Conservation (phyloP, 2,888 invertebrate genomes). For the Myopa tessellatipennis region DNA sequence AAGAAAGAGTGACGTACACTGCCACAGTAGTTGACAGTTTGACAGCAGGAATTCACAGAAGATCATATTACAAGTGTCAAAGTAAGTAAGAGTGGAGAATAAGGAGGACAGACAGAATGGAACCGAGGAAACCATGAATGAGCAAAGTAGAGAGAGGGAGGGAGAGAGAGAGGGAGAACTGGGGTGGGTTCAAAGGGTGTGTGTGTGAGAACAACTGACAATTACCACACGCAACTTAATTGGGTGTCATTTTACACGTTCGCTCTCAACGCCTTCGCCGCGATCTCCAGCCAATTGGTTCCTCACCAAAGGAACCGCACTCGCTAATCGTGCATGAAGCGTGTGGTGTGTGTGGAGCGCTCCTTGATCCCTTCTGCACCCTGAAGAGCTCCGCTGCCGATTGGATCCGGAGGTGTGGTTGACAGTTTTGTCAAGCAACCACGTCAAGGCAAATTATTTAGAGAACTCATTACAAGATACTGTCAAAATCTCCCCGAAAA, state of each 20-base stretch:
- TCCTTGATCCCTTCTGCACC: too few relatives aligned
- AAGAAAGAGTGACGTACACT: constrained; percentile 47
- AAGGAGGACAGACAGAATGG: background rate
- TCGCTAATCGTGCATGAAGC: constrained; percentile 58
- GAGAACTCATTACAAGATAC: constrained; percentile 62
- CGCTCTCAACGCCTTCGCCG: background rate
- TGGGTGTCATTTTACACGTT: constrained; percentile 24
- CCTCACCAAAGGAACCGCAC: constrained; percentile 34
- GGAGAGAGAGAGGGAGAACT: background rate
- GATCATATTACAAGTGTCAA: constrained; percentile 56
- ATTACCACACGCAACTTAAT: constrained; percentile 40
- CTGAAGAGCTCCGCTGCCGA: background rate
- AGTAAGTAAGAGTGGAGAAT: background rate
- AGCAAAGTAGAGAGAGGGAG: background rate
- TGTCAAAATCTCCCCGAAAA: constrained; percentile 39
- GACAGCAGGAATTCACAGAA: constrained; percentile 53
- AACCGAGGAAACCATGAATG: too few relatives aligned
- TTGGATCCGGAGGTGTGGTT: constrained; percentile 48
- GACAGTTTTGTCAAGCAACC: constrained; percentile 51
- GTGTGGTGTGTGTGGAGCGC: constrained; percentile 45
- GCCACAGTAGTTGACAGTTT: constrained; percentile 57
- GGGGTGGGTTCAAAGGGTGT: background rate
- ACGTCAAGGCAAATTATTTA: constrained; percentile 58
- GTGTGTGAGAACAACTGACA: constrained; percentile 8
- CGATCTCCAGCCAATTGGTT: background rate